Percentiles rank a stretch among this genome's conserved stretches.
Conservation (phyloP, 37 sponge, comb jelly and placozoan species). For the Eunapius fragilis region DNA sequence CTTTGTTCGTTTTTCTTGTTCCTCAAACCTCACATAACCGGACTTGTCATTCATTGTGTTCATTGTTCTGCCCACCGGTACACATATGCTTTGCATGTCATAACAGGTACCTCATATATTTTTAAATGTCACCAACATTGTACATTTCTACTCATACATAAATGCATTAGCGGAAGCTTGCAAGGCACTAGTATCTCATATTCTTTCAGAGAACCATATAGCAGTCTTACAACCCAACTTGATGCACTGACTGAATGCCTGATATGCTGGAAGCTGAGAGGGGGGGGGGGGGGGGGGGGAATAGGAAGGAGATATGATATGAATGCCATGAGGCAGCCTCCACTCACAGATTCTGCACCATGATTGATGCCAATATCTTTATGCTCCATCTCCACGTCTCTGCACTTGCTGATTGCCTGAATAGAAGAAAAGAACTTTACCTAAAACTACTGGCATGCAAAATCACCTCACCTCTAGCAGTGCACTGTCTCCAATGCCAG, state of each 20-base stretch:
- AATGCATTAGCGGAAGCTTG: too few species aligned
- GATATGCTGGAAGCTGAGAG: slow-evolving; percentile 66
- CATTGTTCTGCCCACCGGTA: not conserved
- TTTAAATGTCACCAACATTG: not conserved
- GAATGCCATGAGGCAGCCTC: not conserved
- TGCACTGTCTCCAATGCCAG: not conserved
- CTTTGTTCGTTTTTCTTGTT: not conserved
- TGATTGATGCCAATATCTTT: slow-evolving; percentile 74
- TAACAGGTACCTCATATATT: not conserved
- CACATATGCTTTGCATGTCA: not conserved
- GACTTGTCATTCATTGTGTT: not conserved
- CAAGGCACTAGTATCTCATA: slow-evolving; percentile 1
- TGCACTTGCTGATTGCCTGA: slow-evolving; percentile 77
- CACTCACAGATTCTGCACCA: slow-evolving; percentile 70
- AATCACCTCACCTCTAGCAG: not conserved
- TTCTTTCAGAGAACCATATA: slow-evolving; percentile 84
- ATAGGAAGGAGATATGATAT: not conserved
- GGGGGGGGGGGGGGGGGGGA: not conserved
- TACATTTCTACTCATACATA: too few species aligned
- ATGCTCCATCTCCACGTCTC: slow-evolving; percentile 93
- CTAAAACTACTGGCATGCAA: not conserved
- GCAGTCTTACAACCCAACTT: slow-evolving; percentile 79
- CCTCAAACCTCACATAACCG: not conserved
- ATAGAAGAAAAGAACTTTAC: not conserved
- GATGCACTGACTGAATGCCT: slow-evolving; percentile 63